These are phyloP conservation scores for Reinhardtius hippoglossoides DNA, from an alignment of 2,113 vertebrate species.

Conservation along the genomic window DNA sequence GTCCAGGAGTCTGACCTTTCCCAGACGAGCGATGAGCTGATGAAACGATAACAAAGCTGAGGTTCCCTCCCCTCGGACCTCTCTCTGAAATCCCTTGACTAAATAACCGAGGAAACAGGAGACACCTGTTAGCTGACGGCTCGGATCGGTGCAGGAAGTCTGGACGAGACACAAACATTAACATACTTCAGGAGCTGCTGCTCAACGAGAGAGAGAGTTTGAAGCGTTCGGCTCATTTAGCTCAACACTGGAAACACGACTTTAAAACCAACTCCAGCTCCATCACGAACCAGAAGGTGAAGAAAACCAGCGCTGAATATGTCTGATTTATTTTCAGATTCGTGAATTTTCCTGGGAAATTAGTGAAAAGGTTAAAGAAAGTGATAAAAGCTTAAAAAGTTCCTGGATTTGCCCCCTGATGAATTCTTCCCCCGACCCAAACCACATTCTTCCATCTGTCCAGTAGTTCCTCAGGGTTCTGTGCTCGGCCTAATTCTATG, in stretches of 20 bases:
- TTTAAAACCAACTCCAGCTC: not conserved
- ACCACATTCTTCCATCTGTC: no score
- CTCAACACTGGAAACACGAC: not conserved
- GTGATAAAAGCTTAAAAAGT: no score
- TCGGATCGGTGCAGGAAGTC: not conserved
- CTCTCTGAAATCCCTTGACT: constrained; percentile 36
- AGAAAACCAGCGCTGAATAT: no score
- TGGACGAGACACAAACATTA: not conserved
- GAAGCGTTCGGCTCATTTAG: no score
- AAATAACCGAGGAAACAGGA: constrained; percentile 42
- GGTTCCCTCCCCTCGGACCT: constrained; percentile 17
- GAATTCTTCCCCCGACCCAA: no score
- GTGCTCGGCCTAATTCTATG: no score
- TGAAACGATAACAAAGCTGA: constrained; percentile 54
- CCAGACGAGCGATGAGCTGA: not conserved
- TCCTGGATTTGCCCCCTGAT: no score
- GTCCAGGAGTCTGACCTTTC: constrained; percentile 19
- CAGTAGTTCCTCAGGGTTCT: no score
- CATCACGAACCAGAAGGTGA: not conserved
- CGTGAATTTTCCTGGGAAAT: no score
- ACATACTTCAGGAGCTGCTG: not conserved
- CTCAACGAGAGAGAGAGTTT: no score
- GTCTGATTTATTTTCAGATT: no score
- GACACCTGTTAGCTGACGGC: constrained; percentile 24
- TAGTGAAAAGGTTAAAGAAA: no score